Conservation (phyloP, 2,888 invertebrate genomes). For the Epistrophe grossulariae region DNA sequence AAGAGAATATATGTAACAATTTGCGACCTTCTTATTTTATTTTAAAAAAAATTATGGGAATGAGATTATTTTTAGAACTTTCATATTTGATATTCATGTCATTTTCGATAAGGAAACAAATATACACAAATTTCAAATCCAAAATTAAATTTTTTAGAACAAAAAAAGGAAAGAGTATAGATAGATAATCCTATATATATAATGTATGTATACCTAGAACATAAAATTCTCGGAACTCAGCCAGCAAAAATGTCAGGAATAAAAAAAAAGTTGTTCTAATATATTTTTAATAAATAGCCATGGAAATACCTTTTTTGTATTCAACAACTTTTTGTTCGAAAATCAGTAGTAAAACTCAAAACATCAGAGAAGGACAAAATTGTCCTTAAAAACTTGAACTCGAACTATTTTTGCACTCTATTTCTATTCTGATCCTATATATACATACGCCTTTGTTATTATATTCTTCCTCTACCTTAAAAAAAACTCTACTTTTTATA, state of each 20-base stretch:
- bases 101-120: background rate
- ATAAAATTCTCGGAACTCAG: background rate
- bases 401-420: conserved; percentile 65
- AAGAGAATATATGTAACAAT: too few relatives aligned
- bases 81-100: too few relatives aligned
- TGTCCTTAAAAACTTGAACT: conserved; percentile 71
- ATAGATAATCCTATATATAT: background rate
- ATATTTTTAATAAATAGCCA: conserved; percentile 63
- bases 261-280: conserved; percentile 4
- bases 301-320: conserved; percentile 22
- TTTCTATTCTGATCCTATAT: conserved; percentile 38
- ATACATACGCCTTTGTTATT: conserved; percentile 38
- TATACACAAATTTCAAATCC: background rate
- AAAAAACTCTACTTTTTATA: conserved; percentile 1
- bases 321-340: conserved; percentile 19
- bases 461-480: background rate
- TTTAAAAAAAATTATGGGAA: too few relatives aligned
- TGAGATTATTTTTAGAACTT: too few relatives aligned
- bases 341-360: conserved; percentile 7
- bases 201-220: background rate
- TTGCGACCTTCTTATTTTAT: too few relatives aligned
- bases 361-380: conserved; percentile 25
- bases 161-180: background rate
- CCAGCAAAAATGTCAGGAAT: background rate
- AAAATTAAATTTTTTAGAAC: background rate